Evolutionary conservation across 2,113 vertebrate species (phyloP), one percentile per base, ranked within the genome.

Genomic region (Calidris pygmaea): DNA sequence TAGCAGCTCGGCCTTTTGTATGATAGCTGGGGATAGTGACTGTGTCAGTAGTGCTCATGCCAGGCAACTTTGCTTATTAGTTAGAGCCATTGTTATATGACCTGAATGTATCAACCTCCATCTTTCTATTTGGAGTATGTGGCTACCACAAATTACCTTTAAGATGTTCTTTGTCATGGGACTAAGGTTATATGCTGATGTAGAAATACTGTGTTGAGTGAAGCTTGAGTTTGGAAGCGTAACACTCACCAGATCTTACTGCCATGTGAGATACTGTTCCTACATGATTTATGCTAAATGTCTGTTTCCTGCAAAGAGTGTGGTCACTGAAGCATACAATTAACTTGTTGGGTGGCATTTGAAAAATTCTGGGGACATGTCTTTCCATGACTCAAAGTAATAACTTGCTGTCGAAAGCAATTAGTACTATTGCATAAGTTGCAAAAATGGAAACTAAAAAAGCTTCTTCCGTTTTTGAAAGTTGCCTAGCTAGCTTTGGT

Each of bases 11-110:
- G 27, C 19, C 50, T 70, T 63, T 80, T 37, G 12, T 58, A 2
- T 32, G n/a, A 5, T 55, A 27, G 12, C 2, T 59, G 50, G 37
- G 13, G 15, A 16, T 35, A 47, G 59, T 66, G 39, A 5, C 60
- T 39, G 19, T 87, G 73, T 50, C 47, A 43, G 5, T 35, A 39
- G 5, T 30, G 58, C 30, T 27, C 13, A 5, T 0, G 0, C 47
- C 52, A 59, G 45, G 24, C 41, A 55, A 19, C 55, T 55, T 53
- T 35, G 23, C 18, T 7, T 48, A 10, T 8, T 24, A 70, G 27
- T 62, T 84, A 62, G 13, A 93, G 22, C 10, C 30, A 4, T 18
- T 53, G 22, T 59, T 78, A 37, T 2, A 16, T 55, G 39, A 60
- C 35, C 62, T 70, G 39, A 78, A 3, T 52, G n/a, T 71, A 70